A percentile compares a stretch with the other conserved stretches of the same genome.
Conservation (phyloP, 2,113 vertebrate species). For the Cololabis saira region DNA sequence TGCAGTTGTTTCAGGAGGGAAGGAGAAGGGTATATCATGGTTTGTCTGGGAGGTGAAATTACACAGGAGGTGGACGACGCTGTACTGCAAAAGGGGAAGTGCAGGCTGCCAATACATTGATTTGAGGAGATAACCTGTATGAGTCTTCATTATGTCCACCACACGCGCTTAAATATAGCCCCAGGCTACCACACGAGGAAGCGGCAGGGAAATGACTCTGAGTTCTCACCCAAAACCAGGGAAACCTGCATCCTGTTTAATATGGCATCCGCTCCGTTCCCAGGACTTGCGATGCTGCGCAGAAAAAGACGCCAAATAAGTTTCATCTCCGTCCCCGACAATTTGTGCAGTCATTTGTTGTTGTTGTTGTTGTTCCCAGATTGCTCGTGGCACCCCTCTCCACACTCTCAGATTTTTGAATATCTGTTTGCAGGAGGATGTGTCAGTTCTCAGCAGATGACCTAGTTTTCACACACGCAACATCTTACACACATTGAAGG, state of each 20-base stretch:
- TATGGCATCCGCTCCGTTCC: constrained; percentile 44
- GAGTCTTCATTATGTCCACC: constrained; percentile 66
- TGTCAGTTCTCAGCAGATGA: constrained; percentile 82
- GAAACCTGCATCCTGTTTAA: constrained; percentile 64
- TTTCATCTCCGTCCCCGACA: constrained; percentile 60
- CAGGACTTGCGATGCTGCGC: constrained; percentile 54
- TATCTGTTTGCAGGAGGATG: constrained; percentile 79
- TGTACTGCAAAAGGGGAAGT: constrained; percentile 55
- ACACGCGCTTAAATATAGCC: constrained; percentile 59
- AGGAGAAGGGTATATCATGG: constrained; percentile 57
- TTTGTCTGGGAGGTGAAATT: constrained; percentile 63
- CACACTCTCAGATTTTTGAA: constrained; percentile 75
- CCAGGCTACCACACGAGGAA: constrained; percentile 44
- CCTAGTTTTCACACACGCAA: constrained; percentile 79
- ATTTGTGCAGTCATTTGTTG: constrained; percentile 74
- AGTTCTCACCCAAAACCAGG: constrained; percentile 47
- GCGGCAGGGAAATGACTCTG: constrained; percentile 19
- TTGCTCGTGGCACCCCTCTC: constrained; percentile 74
- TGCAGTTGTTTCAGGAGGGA: constrained; percentile 57
- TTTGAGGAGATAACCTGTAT: constrained; percentile 59
- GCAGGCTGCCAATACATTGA: constrained; percentile 49
- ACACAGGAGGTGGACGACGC: constrained; percentile 57
- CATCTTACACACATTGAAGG: constrained; percentile 64
- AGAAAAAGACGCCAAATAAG: constrained; percentile 57
- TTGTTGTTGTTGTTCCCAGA: constrained; percentile 47